Conservation (phyloP, 1,140 invertebrate genomes). For the Drosophila baimaii region DNA sequence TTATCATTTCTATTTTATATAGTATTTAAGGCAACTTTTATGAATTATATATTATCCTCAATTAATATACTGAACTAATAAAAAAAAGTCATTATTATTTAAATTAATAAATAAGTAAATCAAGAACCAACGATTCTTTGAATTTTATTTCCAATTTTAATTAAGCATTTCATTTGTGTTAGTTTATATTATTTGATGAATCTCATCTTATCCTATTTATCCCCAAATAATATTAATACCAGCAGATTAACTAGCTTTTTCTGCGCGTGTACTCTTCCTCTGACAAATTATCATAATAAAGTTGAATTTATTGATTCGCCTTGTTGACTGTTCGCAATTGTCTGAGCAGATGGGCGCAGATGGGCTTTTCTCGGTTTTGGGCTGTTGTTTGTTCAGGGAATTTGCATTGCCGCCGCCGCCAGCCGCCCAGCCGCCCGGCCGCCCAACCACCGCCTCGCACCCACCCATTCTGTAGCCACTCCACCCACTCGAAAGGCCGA, state of each 20-base stretch:
- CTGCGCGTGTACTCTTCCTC: background rate
- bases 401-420: conserved; percentile 58
- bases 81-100: no score
- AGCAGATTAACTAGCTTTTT: background rate
- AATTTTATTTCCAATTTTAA: background rate
- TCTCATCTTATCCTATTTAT: background rate
- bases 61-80: no score
- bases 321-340: conserved; percentile 74
- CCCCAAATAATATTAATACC: background rate
- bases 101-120: no score
- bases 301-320: conserved; percentile 71
- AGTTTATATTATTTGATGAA: no score
- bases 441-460: background rate
- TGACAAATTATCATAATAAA: conserved; percentile 78
- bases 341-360: conserved; percentile 53
- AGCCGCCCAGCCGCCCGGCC: conserved; percentile 12
- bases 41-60: background rate
- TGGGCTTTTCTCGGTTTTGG: conserved; percentile 39
- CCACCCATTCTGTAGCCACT: conserved; percentile 5
- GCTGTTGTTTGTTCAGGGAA: conserved; percentile 67
- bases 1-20: no score
- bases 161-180: no score
- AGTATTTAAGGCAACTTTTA: no score
- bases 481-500: conserved; percentile 32
- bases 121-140: no score